Base-by-base conservation (phyloP, 2,888 invertebrate genomes). In the Apamea monoglypha region DNA sequence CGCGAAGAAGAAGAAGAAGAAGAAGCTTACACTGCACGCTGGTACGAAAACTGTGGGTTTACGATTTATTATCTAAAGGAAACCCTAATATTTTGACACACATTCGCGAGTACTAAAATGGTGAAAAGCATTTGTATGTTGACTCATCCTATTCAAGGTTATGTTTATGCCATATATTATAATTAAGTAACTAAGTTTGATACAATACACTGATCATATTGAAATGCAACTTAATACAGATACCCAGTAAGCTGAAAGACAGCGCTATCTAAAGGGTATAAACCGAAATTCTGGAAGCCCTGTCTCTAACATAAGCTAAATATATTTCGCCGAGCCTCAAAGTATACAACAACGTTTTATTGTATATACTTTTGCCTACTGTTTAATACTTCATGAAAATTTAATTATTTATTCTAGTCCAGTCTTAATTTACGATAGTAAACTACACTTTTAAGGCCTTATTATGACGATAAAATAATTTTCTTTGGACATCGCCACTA, bases 401-500 rank as follows among this genome's bases (percentile, higher is more conserved):
- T 56, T n/a, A 69, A 64, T 67, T 78, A 68, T 78, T 78, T 70
- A 82, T 82, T 67, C 53, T n/a, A 47, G 16, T 21, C 40, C 36
- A 40, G 36, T 74, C 32, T 53, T 56, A 82, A 70, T 75, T 82
- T 82, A 76, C 47, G 75, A 75, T 63, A 78, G 66, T 47, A 78
- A 66, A 74, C 44, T 75, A n/a, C 53, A 73, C 85, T 75, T 84
- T 81, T 81, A 81, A 72, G 81, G 74, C 14, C 32, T 50, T 75
- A 72, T 69, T 80, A 64, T 59, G 72, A 47, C 68, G 12, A 71
- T 74, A 56, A 72, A 40, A 64, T 75, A 79, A 80, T 80, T 75
- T 47, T 56, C 36, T 56, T 72, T 68, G 14, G 59, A 68, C 64
- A 50, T 69, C 50, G 25, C 47, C 47, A 25, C 36, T 36, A 68